phyloP scores from a whole-genome alignment of 2,888 invertebrate species.

The Leptura quadrifasciata region DNA sequence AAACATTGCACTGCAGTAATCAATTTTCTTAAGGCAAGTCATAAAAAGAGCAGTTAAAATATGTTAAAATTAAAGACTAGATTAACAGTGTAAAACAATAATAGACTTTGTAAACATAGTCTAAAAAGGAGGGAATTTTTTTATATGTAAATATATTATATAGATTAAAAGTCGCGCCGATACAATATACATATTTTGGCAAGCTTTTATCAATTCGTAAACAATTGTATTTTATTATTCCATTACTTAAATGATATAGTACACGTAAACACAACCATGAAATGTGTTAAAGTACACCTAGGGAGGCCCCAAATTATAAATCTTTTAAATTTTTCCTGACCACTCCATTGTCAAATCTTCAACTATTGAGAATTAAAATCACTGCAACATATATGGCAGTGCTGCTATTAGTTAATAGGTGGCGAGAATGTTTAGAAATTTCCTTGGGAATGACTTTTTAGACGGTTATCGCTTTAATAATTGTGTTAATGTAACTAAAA shows the following conservation, averaged over 20 bases:
- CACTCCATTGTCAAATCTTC: too few species aligned
- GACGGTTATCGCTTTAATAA: too few species aligned
- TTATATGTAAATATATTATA: not conserved
- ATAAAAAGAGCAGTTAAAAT: conserved; percentile 40
- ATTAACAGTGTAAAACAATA: conserved; percentile 46
- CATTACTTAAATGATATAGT: not conserved
- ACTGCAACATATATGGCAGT: too few species aligned
- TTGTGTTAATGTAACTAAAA: too few species aligned
- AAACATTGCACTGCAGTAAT: conserved; percentile 33
- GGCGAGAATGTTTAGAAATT: too few species aligned
- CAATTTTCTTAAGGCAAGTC: conserved; percentile 30
- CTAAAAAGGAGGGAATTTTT: conserved; percentile 39
- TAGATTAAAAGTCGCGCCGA: not conserved
- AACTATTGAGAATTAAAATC: too few species aligned
- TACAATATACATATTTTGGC: conserved; percentile 18
- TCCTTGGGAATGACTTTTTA: too few species aligned
- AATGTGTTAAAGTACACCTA: not conserved
- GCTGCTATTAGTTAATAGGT: too few species aligned
- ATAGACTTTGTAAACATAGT: conserved; percentile 36
- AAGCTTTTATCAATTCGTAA: conserved; percentile 18
- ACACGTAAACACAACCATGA: conserved; percentile 21
- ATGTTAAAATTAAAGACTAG: conserved; percentile 46
- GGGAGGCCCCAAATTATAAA: not conserved
- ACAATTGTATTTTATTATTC: not conserved
- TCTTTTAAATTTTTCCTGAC: not conserved